Evolutionary conservation across 1,140 invertebrate genomes (phyloP), one percentile per base, ranked within the genome.

Genomic region (Bombus vancouverensis): DNA sequence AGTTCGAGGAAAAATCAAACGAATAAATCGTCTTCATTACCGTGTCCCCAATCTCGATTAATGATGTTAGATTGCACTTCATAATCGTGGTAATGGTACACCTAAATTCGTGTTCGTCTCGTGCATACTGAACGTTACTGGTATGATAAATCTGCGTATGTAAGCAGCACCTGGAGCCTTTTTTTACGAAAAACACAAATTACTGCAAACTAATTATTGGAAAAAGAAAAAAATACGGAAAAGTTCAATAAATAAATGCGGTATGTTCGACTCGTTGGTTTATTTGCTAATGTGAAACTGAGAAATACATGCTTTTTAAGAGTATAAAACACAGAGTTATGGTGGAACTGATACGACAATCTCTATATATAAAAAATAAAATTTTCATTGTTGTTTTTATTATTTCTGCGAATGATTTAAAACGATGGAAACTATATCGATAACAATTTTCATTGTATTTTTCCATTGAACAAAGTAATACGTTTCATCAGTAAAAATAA

Each of bases 1-100:
- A 71, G 28, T 5, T 13, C 25, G 6, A 22, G 25, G 47, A 57
- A 5, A 32, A 28, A 68, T 81, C 47, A 42, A 81, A 42, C 66
- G 79, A 81, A 71, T 59, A 42, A 71, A 71, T 44, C 79, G 32
- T 57, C 68, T 71, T 42, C 79, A 59, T 81, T 81, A 42, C 25
- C 66, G 66, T 53, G 66, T 10, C 28, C 47, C 44, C 79, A 57
- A 81, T 81, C 57, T 81, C 47, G 32, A 81, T 81, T 71, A 72
- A 81, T 28, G 79, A 71, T 13, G 68, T 81, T 32, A 68, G 37
- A 72, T 81, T 32, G 47, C 47, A 32, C 79, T 70, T 18, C 2
- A 42, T 44, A 66, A 66, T 78, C 42, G 39, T 37, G 47, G 47
- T 68, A 81, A 81, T 71, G 79, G 34, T 22, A 81, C 34, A 10